phyloP scores from a whole-genome alignment of 2,113 vertebrate genomes.

The Oncorhynchus nerka region DNA sequence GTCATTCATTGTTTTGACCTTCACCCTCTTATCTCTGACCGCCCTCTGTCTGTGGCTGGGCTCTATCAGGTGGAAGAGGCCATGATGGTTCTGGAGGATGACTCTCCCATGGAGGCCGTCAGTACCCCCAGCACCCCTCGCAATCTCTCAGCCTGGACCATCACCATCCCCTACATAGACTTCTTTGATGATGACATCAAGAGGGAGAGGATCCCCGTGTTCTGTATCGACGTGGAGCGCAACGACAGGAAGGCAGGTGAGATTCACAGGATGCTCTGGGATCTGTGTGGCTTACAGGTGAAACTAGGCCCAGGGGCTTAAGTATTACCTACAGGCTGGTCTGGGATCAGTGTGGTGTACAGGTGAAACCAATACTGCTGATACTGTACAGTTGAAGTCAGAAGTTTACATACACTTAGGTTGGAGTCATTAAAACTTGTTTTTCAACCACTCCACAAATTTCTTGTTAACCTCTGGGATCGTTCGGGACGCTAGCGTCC shows the following conservation, averaged over 20 bases:
- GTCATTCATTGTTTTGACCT: not conserved
- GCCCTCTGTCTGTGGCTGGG: not conserved
- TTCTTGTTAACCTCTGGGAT: too few relatives aligned
- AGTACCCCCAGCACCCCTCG: slow-evolving; percentile 91
- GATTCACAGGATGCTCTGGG: slow-evolving; percentile 3
- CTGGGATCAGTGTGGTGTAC: too few relatives aligned
- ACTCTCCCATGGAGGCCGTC: slow-evolving; percentile 86
- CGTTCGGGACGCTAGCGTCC: too few relatives aligned
- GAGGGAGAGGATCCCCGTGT: slow-evolving; percentile 92
- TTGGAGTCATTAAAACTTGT: too few relatives aligned
- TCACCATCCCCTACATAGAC: slow-evolving; percentile 93
- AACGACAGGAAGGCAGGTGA: slow-evolving; percentile 91
- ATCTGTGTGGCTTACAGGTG: not conserved
- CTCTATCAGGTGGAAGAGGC: slow-evolving; percentile 88
- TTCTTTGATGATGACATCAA: slow-evolving; percentile 90
- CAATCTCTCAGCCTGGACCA: slow-evolving; percentile 93
- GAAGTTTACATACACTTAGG: too few relatives aligned
- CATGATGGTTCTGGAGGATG: slow-evolving; percentile 95
- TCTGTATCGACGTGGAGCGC: slow-evolving; percentile 95
- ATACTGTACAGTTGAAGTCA: not conserved
- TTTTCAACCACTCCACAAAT: too few relatives aligned
- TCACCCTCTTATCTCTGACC: not conserved
- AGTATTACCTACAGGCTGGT: too few relatives aligned
- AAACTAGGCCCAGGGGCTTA: not conserved
- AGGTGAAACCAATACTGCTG: not conserved